phyloP scores from a whole-genome alignment of 2,113 vertebrate genomes.

The Amazona guildingii region DNA sequence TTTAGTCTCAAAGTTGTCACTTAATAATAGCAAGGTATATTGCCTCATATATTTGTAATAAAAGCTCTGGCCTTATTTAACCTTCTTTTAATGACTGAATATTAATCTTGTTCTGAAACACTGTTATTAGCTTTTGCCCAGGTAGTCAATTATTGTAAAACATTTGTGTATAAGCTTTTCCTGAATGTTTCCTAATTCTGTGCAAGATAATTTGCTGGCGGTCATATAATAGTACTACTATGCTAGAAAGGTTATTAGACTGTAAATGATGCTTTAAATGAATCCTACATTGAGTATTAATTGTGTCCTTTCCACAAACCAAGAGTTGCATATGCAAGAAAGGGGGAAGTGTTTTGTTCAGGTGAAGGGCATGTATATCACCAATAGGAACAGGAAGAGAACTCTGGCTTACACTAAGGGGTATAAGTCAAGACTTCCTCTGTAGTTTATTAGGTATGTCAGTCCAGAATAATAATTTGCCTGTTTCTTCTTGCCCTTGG shows the following conservation, averaged over 20 bases:
- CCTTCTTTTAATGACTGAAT: not conserved
- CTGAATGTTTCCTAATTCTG: not conserved
- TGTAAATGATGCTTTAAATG: not conserved
- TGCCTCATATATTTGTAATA: not conserved
- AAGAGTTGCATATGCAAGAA: not conserved
- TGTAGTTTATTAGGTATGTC: not conserved
- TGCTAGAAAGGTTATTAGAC: not conserved
- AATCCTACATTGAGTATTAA: not conserved
- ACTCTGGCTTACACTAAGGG: not conserved
- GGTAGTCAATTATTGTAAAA: not conserved
- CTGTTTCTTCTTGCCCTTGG: not conserved
- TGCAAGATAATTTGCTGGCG: not conserved
- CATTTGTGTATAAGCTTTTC: not conserved
- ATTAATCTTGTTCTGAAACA: not conserved
- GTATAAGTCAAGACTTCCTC: not conserved
- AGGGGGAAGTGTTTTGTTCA: not conserved
- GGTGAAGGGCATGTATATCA: not conserved
- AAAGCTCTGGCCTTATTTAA: not conserved
- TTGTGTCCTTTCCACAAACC: not conserved
- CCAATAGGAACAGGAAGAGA: not conserved
- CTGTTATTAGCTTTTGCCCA: not conserved
- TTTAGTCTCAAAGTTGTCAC: not conserved
- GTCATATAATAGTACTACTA: not conserved
- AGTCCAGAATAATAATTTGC: not conserved
- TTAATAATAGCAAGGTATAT: not conserved